A percentile compares a stretch with the other conserved stretches of the same genome.
Evolutionary conservation across 2,888 invertebrate species (phyloP).

Genomic region (Micropterix aruncella): DNA sequence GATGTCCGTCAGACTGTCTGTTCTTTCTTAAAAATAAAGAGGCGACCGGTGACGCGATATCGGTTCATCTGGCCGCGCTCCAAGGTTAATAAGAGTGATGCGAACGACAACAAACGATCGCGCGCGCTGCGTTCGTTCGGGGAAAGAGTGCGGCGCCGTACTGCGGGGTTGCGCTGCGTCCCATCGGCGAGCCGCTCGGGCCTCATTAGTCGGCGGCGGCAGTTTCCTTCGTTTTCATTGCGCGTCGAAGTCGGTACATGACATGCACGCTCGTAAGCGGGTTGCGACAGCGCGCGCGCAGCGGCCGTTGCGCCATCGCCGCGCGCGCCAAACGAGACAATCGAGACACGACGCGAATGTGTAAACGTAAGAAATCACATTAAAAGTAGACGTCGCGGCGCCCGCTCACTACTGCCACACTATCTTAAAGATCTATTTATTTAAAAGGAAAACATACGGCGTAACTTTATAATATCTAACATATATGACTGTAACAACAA

Average conservation of each 20-base stretch:
- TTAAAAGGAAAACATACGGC: no score
- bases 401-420: no score
- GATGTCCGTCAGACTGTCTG: slow-evolving; percentile 26
- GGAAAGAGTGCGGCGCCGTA: no score
- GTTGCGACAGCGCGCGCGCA: neutral
- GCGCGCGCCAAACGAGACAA: neutral
- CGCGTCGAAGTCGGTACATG: neutral
- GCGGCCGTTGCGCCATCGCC: neutral
- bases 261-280: neutral
- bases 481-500: no score
- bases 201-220: neutral
- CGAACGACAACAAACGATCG: slow-evolving; percentile 1
- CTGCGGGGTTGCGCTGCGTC: neutral
- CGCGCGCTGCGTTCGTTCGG: neutral
- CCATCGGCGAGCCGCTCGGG: neutral
- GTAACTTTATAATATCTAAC: no score
- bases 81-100: slow-evolving; percentile 7
- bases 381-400: no score
- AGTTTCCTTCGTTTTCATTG: neutral
- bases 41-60: neutral
- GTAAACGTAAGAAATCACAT: no score
- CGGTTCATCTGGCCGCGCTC: slow-evolving; percentile 5
- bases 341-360: neutral
- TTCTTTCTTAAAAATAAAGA: no score
- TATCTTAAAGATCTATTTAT: no score